Evolutionary conservation across 2,888 invertebrate genomes (phyloP).

Genomic region (Protonemura montana): DNA sequence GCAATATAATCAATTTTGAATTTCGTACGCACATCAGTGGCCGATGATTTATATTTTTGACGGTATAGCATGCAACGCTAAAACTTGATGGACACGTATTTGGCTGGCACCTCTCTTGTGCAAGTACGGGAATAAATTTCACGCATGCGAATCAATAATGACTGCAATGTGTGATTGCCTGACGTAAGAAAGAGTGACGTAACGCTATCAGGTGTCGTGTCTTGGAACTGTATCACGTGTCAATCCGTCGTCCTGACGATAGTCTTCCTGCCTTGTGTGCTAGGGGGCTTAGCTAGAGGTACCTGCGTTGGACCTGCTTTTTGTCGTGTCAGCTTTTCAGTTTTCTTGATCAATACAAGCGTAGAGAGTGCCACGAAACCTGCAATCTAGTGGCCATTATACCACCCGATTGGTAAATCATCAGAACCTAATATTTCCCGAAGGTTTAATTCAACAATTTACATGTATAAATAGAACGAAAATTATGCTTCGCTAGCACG

Average conservation of each 20-base stretch:
- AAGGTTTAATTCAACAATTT: neutral
- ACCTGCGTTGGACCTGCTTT: neutral
- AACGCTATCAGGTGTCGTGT: slow-evolving; percentile 43
- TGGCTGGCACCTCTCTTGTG: neutral
- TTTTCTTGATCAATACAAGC: slow-evolving; percentile 8
- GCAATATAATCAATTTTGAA: slow-evolving; percentile 12
- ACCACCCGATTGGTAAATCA: neutral
- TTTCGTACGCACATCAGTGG: neutral
- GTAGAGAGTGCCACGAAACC: neutral
- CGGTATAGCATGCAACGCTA: neutral
- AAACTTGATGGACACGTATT: neutral
- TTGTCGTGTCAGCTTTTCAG: slow-evolving; percentile 21
- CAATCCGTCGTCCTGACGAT: slow-evolving; percentile 45
- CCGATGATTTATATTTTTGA: neutral
- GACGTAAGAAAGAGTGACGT: slow-evolving; percentile 40
- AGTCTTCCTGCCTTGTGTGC: neutral
- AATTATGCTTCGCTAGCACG: neutral
- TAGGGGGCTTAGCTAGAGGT: neutral
- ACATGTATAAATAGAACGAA: neutral
- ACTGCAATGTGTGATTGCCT: neutral
- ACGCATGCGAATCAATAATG: neutral
- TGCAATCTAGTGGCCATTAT: neutral
- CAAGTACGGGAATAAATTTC: slow-evolving; percentile 4
- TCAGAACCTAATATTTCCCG: neutral
- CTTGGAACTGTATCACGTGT: slow-evolving; percentile 44